Conservation (phyloP, 2,797 vertebrate species). For the Nasua narica region DNA sequence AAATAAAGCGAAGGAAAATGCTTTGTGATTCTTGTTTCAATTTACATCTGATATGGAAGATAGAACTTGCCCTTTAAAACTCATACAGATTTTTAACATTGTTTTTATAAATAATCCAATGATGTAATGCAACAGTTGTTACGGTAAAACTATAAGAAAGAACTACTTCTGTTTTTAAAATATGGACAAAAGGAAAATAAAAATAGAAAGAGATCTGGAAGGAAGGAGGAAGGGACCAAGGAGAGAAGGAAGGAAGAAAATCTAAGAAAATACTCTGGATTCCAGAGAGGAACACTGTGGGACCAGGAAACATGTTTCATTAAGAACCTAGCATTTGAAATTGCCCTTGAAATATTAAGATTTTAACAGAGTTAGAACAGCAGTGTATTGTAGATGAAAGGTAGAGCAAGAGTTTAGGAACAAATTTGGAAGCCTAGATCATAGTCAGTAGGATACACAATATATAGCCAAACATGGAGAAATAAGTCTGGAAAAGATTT, state of each 20-base stretch:
- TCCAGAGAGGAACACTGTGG: neutral
- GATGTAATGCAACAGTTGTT: neutral
- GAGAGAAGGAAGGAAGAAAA: neutral
- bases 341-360: neutral
- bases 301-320: neutral
- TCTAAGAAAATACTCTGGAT: neutral
- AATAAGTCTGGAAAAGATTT: neutral
- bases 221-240: neutral
- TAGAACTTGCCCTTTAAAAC: neutral
- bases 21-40: neutral
- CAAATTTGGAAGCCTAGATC: neutral
- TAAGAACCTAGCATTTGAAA: neutral
- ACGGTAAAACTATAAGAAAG: neutral
- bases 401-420: neutral
- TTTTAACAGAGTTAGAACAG: neutral
- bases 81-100: neutral
- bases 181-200: neutral
- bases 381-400: neutral
- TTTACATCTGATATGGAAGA: neutral
- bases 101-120: neutral
- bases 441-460: neutral
- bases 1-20: neutral
- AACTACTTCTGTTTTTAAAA: neutral
- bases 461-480: neutral
- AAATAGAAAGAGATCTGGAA: fast-evolving